Conservation (phyloP, 1,140 invertebrate genomes). For the Eurosta solidaginis region DNA sequence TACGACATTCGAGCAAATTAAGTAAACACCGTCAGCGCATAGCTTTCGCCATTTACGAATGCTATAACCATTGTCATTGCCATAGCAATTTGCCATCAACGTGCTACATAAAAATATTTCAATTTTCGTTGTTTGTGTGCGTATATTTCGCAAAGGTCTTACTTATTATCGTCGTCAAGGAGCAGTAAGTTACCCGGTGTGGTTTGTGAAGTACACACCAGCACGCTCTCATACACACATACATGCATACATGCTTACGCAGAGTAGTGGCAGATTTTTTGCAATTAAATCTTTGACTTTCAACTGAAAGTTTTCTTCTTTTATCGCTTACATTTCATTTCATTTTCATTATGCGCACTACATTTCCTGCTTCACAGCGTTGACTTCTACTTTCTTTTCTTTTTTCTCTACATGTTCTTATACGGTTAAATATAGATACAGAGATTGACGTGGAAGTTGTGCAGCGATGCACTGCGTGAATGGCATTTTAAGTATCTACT, state of each 20-base stretch:
- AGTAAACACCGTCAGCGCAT: not conserved
- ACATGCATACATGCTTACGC: not conserved
- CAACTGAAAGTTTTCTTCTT: not conserved
- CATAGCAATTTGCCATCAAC: conserved; percentile 9
- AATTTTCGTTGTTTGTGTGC: not conserved
- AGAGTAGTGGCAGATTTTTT: not conserved
- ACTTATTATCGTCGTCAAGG: not conserved
- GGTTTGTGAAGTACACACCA: too few species aligned
- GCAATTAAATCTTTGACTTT: conserved; percentile 24
- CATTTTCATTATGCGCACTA: not conserved
- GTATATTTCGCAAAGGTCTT: not conserved
- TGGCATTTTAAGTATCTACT: too few species aligned
- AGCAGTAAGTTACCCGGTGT: too few species aligned
- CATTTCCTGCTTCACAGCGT: not conserved
- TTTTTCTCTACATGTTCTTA: too few species aligned
- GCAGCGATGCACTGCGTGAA: too few species aligned
- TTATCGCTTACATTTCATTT: not conserved
- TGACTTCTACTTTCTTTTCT: not conserved
- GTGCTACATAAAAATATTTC: not conserved
- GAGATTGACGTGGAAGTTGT: too few species aligned
- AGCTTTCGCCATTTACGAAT: not conserved
- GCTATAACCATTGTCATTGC: not conserved
- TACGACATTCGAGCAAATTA: too few species aligned
- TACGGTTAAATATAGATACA: too few species aligned
- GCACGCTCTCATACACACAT: not conserved